Base-by-base conservation (phyloP, 64 coral and sea anemone species). In the Exaiptasia diaphana region DNA sequence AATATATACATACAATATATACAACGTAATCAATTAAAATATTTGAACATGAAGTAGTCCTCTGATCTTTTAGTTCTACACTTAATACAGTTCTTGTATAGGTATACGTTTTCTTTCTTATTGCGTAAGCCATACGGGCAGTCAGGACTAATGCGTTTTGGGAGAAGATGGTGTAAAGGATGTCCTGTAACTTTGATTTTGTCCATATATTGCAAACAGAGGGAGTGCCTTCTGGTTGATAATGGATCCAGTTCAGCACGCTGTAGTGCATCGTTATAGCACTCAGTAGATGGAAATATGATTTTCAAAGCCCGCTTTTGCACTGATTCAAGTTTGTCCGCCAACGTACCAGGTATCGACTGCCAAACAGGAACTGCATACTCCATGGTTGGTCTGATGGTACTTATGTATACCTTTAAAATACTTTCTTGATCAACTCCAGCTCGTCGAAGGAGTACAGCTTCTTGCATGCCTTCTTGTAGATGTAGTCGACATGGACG, bases 361-460 rank as follows among this genome's bases (percentile, higher is more conserved):
- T 86, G 82, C 82, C 71, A 85, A 36, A 86, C 69, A 32, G 69
- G 55, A 32, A 65, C 29, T 29, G 55, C 83, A 76, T 80, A 80
- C 3, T 80, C 55, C 43, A 64, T 15, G 35, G 75, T 53, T 61
- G 82, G 68, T 85, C 53, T 62, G 34, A 74, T 42, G 24, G 64
- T 71, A 17, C 38, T 83, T 70, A 83, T 30, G 55, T 64, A 85
- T 13, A 75, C 54, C 33, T 85, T 75, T 5, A 75, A 45, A 35
- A 75, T 52, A 48, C 41, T 63, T 43, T 31, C 41, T 44, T 28
- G 6, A 26, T 53, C 40, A 41, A 67, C 71, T 15, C 59, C 59
- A 32, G 72, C 83, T 77, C 83, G 64, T 14, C 61, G 34, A 64
- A 86, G 46, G 83, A 76, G 67, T 77, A 76, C 27, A 67, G 27